phyloP scores from a whole-genome alignment of 2,113 vertebrate species.

The Barbus barbus region DNA sequence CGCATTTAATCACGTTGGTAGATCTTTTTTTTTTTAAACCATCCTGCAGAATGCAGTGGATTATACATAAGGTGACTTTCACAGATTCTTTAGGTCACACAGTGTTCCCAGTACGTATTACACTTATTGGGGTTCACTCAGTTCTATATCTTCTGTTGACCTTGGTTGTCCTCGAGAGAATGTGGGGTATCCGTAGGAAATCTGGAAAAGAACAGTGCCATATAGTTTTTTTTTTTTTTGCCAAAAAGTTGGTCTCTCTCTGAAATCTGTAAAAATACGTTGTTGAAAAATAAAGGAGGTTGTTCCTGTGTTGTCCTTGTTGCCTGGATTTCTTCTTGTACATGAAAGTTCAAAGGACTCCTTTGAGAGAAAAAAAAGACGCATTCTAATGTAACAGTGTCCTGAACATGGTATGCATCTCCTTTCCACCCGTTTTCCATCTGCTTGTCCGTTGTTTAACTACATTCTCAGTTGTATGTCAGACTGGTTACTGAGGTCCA shows the following conservation, averaged over 20 bases:
- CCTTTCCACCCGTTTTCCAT: constrained; percentile 40
- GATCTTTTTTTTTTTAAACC: constrained; percentile 42
- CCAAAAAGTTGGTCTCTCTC: constrained; percentile 13
- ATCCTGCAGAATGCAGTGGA: constrained; percentile 63
- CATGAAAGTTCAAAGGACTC: constrained; percentile 57
- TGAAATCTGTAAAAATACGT: background rate
- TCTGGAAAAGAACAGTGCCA: constrained; percentile 41
- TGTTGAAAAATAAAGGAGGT: constrained; percentile 4
- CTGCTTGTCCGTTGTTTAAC: constrained; percentile 63
- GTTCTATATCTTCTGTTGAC: constrained; percentile 70
- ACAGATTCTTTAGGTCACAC: constrained; percentile 70
- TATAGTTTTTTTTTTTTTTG: constrained; percentile 34
- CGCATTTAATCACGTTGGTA: constrained; percentile 49
- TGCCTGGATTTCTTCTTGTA: constrained; percentile 53
- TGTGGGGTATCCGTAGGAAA: constrained; percentile 59
- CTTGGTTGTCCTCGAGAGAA: constrained; percentile 72
- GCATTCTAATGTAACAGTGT: constrained; percentile 64
- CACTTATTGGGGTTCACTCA: constrained; percentile 71
- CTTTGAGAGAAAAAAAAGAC: constrained; percentile 55
- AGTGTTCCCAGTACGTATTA: constrained; percentile 61
- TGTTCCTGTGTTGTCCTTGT: constrained; percentile 35
- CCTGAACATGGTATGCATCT: constrained; percentile 64
- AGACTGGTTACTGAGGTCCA: constrained; percentile 73
- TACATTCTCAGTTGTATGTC: constrained; percentile 64
- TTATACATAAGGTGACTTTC: constrained; percentile 77